Percentiles rank a stretch among this genome's conserved stretches.
phyloP scores from a whole-genome alignment of 1,140 invertebrate genomes.

The Hyposmocoma kahamanoa region DNA sequence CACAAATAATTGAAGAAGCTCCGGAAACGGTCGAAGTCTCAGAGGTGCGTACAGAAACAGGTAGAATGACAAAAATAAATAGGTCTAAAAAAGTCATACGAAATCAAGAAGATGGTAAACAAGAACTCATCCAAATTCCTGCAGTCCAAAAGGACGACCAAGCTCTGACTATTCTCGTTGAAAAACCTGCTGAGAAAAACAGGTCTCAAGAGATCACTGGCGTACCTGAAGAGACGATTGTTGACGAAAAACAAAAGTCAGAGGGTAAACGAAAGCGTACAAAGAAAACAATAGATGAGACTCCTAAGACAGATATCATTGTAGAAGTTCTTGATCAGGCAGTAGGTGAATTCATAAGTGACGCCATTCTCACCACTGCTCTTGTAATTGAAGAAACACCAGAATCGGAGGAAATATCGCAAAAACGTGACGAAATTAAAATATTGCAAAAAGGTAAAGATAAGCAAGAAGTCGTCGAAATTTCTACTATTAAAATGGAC shows the following conservation, averaged over 20 bases:
- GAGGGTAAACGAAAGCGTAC: slow-evolving; percentile 22
- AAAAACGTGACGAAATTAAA: no score
- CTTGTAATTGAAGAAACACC: no score
- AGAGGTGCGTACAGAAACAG: background rate
- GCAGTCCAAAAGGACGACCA: slow-evolving; percentile 66
- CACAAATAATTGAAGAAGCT: slow-evolving; percentile 15
- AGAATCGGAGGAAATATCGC: no score
- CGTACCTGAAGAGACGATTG: slow-evolving; percentile 17
- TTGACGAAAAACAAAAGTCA: slow-evolving; percentile 16
- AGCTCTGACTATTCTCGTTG: slow-evolving; percentile 39
- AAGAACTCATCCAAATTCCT: slow-evolving; percentile 65
- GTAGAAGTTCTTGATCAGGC: no score
- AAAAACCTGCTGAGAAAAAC: slow-evolving; percentile 42
- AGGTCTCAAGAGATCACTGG: slow-evolving; percentile 22
- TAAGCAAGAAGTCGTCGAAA: no score
- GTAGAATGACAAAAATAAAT: slow-evolving; percentile 16
- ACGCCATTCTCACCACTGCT: no score
- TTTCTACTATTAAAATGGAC: no score
- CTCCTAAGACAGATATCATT: no score
- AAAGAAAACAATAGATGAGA: background rate
- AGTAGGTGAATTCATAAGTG: no score
- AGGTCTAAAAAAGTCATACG: slow-evolving; percentile 45
- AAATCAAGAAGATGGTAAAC: slow-evolving; percentile 50
- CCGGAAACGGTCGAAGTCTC: slow-evolving; percentile 15
- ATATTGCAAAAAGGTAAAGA: no score